Percentiles rank a stretch among this genome's conserved stretches.
Conservation (phyloP, 2,888 invertebrate genomes). For the Rambutsinella grinnellia region DNA sequence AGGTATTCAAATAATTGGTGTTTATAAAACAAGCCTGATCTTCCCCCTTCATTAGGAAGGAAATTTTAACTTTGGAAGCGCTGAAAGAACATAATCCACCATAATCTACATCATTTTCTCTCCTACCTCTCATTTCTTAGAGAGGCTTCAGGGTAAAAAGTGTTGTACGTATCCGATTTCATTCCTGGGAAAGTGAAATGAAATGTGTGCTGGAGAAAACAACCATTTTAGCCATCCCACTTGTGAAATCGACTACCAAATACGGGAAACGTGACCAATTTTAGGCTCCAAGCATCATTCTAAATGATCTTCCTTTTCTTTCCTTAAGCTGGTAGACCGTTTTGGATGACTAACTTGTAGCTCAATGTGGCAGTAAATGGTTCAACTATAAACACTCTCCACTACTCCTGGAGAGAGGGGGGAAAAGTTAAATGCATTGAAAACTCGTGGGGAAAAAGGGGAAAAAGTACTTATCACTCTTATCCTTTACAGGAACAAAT, state of each 20-base stretch:
- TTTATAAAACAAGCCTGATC: too few species aligned
- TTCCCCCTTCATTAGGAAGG: too few species aligned
- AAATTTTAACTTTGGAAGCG: neutral
- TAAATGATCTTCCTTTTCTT: slow-evolving; percentile 39
- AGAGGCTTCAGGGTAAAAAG: neutral
- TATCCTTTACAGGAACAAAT: too few species aligned
- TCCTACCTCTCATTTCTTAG: slow-evolving; percentile 31
- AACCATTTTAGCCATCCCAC: neutral
- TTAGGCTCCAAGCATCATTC: slow-evolving; percentile 53
- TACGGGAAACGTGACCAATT: slow-evolving; percentile 58
- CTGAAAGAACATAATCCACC: slow-evolving; percentile 44
- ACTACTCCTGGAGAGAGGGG: neutral
- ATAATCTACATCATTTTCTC: slow-evolving; percentile 44
- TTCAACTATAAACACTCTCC: slow-evolving; percentile 18
- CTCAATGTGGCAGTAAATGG: slow-evolving; percentile 24
- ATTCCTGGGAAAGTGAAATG: neutral
- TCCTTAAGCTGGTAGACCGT: slow-evolving; percentile 6
- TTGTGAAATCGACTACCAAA: slow-evolving; percentile 44
- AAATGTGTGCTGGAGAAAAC: neutral
- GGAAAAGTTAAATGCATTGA: neutral
- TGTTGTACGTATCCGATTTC: neutral
- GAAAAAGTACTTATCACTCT: too few species aligned
- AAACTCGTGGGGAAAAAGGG: neutral
- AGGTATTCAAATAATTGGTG: too few species aligned
- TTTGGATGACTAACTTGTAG: slow-evolving; percentile 39